phyloP scores from a whole-genome alignment of 2,888 invertebrate species.

The Ceratothoa steindachneri region DNA sequence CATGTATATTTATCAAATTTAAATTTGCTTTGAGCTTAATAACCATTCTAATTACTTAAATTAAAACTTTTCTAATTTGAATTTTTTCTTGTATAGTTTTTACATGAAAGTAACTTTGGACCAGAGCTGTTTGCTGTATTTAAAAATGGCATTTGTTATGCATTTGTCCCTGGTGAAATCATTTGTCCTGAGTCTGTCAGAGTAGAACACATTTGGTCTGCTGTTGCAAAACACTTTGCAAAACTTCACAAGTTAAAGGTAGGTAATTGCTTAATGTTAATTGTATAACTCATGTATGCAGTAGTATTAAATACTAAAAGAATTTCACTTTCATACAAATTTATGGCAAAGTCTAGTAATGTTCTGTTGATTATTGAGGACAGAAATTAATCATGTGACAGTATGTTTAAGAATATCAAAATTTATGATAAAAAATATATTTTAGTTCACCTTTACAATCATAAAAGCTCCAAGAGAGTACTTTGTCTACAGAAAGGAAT shows the following conservation, averaged over 20 bases:
- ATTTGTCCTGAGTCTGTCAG: constrained; percentile 64
- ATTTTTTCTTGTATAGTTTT: constrained; percentile 53
- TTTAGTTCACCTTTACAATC: too few relatives aligned
- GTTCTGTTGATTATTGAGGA: too few relatives aligned
- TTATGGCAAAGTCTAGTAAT: too few relatives aligned
- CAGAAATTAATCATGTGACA: too few relatives aligned
- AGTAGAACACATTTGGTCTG: constrained; percentile 64
- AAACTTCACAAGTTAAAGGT: constrained; percentile 61
- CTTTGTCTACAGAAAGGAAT: too few relatives aligned
- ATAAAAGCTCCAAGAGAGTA: too few relatives aligned
- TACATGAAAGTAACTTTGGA: constrained; percentile 72
- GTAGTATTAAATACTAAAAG: too few relatives aligned
- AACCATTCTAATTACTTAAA: background rate
- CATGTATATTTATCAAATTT: background rate
- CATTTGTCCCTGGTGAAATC: constrained; percentile 71
- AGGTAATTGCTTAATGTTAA: too few relatives aligned
- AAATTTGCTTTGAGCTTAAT: background rate
- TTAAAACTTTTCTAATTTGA: background rate
- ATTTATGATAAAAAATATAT: too few relatives aligned
- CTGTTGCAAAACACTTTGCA: constrained; percentile 78
- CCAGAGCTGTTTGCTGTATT: constrained; percentile 85
- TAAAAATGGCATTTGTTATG: constrained; percentile 87
- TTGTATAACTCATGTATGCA: constrained; percentile 58
- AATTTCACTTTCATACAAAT: too few relatives aligned
- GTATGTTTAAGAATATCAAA: too few relatives aligned